These are phyloP conservation scores for Odontophorus gujanensis DNA, from an alignment of 2,113 vertebrate species.

Conservation along the genomic window DNA sequence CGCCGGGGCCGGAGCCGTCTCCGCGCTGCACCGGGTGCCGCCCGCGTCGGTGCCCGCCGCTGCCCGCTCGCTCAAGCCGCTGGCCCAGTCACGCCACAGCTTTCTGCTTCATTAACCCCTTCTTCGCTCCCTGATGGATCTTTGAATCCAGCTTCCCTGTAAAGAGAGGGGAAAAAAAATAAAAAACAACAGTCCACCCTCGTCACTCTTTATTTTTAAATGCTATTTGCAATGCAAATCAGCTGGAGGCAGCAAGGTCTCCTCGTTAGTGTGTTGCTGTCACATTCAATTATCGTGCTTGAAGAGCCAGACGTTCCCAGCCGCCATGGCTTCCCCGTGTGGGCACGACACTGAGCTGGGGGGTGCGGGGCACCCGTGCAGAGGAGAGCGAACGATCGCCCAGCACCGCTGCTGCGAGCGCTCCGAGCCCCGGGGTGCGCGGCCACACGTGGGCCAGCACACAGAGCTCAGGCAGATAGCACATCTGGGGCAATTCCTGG, in stretches of 20 bases:
- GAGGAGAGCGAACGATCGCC: slow-evolving; percentile 39
- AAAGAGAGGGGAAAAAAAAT: slow-evolving; percentile 21
- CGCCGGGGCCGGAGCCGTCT: not conserved
- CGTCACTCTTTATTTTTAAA: slow-evolving; percentile 72
- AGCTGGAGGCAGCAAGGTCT: slow-evolving; percentile 71
- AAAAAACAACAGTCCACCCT: not conserved
- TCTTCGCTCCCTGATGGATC: slow-evolving; percentile 95
- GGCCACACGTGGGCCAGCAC: not conserved
- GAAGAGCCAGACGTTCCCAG: slow-evolving; percentile 68
- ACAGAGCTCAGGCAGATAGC: not conserved
- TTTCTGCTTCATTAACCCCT: slow-evolving; percentile 92
- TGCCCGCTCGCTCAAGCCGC: too few relatives aligned
- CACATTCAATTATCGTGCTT: slow-evolving; percentile 77
- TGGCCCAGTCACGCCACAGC: slow-evolving; percentile 24
- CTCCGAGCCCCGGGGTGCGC: not conserved
- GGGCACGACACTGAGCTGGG: slow-evolving; percentile 41
- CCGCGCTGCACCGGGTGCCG: not conserved
- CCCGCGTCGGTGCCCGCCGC: too few relatives aligned
- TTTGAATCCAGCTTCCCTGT: slow-evolving; percentile 95
- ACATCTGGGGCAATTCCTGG: not conserved
- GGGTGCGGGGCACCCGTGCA: not conserved
- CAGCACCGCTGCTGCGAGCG: not conserved
- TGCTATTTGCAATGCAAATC: slow-evolving; percentile 82
- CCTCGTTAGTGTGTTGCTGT: slow-evolving; percentile 76
- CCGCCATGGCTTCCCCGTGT: slow-evolving; percentile 21